Conservation (phyloP, 2,888 invertebrate species). For the Pristionchus fissidentatus region DNA sequence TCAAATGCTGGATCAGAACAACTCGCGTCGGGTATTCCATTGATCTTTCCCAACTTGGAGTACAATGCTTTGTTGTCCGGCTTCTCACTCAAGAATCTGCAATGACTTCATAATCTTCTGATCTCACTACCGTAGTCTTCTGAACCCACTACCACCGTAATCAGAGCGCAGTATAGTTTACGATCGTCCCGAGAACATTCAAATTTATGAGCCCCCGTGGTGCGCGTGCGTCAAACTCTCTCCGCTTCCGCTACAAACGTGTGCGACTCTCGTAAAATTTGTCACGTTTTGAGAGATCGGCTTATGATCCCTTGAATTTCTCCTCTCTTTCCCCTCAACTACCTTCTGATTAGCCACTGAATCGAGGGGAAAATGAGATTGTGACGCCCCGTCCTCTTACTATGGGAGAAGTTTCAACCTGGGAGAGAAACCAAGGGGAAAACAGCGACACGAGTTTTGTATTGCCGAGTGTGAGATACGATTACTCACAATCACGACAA, state of each 20-base stretch:
- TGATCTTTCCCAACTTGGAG: constrained; percentile 62
- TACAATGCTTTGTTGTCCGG: constrained; percentile 66
- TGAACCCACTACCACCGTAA: too few relatives aligned
- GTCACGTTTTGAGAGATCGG: too few relatives aligned
- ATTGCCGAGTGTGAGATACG: too few relatives aligned
- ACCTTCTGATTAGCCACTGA: background rate
- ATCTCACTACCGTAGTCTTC: too few relatives aligned
- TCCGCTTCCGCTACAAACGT: background rate
- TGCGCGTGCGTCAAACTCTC: background rate
- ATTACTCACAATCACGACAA: too few relatives aligned
- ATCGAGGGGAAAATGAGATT: constrained; percentile 1
- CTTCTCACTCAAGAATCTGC: constrained; percentile 69
- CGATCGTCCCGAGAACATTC: background rate
- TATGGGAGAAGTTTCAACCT: too few relatives aligned
- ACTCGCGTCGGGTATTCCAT: constrained; percentile 52
- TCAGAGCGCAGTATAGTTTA: background rate
- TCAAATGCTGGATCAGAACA: constrained; percentile 67
- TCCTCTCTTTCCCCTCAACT: background rate
- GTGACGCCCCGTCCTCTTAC: too few relatives aligned
- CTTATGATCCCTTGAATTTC: too few relatives aligned
- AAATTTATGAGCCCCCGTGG: background rate
- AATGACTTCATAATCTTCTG: constrained; percentile 54
- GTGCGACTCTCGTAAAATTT: too few relatives aligned
- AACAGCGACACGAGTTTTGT: too few relatives aligned
- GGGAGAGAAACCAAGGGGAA: too few relatives aligned